A percentile compares a stretch with the other conserved stretches of the same genome.
These are phyloP conservation scores for Diplodus puntazzo DNA, from an alignment of 2,797 vertebrate species.

Conservation along the genomic window DNA sequence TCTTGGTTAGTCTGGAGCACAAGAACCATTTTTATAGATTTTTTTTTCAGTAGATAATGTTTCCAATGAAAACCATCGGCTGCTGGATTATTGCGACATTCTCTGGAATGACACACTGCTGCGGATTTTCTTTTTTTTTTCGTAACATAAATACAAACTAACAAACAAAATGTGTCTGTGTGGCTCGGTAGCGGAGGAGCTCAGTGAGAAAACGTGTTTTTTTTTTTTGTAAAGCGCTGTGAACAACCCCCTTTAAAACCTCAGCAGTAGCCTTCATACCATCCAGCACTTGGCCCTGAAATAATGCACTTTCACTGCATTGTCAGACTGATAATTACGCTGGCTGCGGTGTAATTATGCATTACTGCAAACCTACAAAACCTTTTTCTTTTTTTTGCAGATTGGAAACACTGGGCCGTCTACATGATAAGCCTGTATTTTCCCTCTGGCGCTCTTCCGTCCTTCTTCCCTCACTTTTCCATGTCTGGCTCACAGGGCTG, in stretches of 20 bases:
- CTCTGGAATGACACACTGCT: background rate
- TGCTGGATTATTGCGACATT: background rate
- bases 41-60: background rate
- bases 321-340: constrained; percentile 65
- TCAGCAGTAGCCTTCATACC: constrained; percentile 27
- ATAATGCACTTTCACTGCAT: constrained; percentile 59
- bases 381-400: constrained; percentile 29
- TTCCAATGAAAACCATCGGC: background rate
- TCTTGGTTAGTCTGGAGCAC: background rate
- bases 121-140: background rate
- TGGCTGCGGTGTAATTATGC: constrained; percentile 66
- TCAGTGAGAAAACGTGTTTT: background rate
- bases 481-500: constrained; percentile 47
- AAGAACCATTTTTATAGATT: background rate
- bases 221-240: background rate
- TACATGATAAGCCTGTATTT: constrained; percentile 70
- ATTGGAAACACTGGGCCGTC: constrained; percentile 70
- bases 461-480: constrained; percentile 59
- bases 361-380: constrained; percentile 69
- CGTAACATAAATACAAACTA: background rate
- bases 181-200: background rate
- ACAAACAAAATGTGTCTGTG: background rate
- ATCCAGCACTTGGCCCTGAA: constrained; percentile 45
- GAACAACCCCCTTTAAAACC: background rate
- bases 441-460: constrained; percentile 63